Percentiles rank a stretch among this genome's conserved stretches.
Conservation (phyloP, 2,888 invertebrate species). For the Ophioninae sp. region DNA sequence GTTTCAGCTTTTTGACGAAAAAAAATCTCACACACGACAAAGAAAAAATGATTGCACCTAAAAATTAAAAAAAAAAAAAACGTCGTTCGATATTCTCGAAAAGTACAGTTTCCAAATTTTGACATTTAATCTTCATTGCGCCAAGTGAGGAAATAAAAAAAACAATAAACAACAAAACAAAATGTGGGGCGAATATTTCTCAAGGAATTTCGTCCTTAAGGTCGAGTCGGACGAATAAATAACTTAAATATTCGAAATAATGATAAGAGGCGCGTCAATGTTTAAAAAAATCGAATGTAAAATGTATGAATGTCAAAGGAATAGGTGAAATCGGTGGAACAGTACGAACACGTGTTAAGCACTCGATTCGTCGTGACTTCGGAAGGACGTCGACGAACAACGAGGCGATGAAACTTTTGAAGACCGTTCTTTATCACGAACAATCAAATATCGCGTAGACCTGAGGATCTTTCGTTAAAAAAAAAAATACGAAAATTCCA, state of each 20-base stretch:
- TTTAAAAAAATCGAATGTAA: neutral
- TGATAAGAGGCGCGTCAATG: slow-evolving; percentile 10
- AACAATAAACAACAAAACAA: too few species aligned
- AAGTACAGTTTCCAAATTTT: too few species aligned
- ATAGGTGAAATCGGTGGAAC: neutral
- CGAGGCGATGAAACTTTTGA: neutral
- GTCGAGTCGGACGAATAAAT: slow-evolving; percentile 45
- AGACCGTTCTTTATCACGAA: slow-evolving; percentile 9
- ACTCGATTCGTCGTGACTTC: neutral
- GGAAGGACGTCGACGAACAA: neutral
- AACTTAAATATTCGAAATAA: slow-evolving; percentile 8
- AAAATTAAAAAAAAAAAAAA: neutral
- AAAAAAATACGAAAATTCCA: neutral
- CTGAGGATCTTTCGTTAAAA: neutral
- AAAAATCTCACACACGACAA: too few species aligned
- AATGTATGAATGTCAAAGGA: neutral
- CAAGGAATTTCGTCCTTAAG: slow-evolving; percentile 11
- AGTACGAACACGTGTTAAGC: neutral
- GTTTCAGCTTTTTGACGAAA: too few species aligned
- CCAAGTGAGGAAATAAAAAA: too few species aligned
- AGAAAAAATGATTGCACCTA: neutral
- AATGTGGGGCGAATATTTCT: neutral
- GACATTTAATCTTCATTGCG: too few species aligned
- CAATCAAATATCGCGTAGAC: neutral
- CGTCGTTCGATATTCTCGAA: neutral